phyloP scores from a whole-genome alignment of 1,140 invertebrate genomes.

The Plodia interpunctella region DNA sequence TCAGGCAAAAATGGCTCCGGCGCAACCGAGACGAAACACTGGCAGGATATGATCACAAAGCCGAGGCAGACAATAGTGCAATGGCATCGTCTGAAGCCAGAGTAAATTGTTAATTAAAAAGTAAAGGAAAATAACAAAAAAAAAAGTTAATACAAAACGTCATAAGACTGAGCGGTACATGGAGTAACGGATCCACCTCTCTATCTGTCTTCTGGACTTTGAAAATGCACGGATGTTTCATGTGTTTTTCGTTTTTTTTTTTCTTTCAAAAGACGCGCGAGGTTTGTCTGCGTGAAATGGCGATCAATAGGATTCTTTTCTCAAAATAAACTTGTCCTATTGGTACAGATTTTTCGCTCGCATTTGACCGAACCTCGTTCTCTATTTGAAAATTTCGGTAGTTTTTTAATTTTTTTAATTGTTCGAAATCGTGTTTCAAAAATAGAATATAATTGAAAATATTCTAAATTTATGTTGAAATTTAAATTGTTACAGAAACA shows the following conservation, averaged over 20 bases:
- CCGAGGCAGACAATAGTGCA: constrained; percentile 94
- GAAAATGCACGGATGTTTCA: neutral
- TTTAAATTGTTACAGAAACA: no score
- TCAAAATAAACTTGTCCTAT: no score
- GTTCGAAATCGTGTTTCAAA: no score
- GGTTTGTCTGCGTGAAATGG: no score
- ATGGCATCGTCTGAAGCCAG: constrained; percentile 93
- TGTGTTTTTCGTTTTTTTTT: neutral
- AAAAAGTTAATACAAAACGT: constrained; percentile 46
- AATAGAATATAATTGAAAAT: no score
- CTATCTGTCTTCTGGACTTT: constrained; percentile 19
- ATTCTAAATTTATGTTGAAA: no score
- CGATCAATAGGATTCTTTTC: no score
- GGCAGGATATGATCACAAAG: constrained; percentile 98
- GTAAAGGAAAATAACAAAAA: constrained; percentile 27
- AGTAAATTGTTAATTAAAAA: constrained; percentile 76
- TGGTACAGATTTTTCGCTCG: no score
- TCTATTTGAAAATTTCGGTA: no score
- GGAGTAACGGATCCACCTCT: constrained; percentile 40
- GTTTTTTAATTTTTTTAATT: no score
- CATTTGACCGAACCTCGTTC: no score
- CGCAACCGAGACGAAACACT: constrained; percentile 94
- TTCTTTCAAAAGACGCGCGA: no score
- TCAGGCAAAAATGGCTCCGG: constrained; percentile 93
- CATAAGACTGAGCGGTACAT: constrained; percentile 71